Base-by-base conservation (phyloP, 2,113 vertebrate species). In the Halichoeres trimaculatus region DNA sequence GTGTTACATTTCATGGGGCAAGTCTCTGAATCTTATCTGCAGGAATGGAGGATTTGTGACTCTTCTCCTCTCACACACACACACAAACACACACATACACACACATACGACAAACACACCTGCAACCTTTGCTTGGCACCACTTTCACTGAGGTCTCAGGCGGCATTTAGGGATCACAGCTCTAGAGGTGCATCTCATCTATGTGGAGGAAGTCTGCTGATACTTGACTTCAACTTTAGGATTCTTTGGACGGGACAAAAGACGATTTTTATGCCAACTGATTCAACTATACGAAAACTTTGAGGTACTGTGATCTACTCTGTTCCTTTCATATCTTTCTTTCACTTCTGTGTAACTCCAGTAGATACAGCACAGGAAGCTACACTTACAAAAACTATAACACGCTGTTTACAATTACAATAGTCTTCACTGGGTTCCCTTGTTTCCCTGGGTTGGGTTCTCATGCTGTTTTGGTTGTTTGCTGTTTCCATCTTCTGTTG, bases 281-380 rank as follows among this genome's bases (percentile, higher is more conserved):
- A 48, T 38, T 54, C 38, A 51, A 34, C 53, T 47, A 17, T 12
- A 8, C 48, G 38, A 38, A 53, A 69, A 74, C 54, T 51, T 63
- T 22, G 47, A 86, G 86, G 84, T 88, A 88, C 11, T 24, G 67
- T 54, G 20, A 68, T 63, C 13, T 8, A 57, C 17, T 8, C 23
- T 13, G 53, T 30, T 68, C 1, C 19, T 69, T 57, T 55, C 0
- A 3, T 14, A 10, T 34, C 9, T 38, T 13, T 23, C 52, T 26
- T 36, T 55, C 0, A 36, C 23, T 62, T 30, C 14, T n/a, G 10
- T 56, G 16, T 9, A 6, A 36, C 35, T 36, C n/a, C n/a, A n/a
- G n/a, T n/a, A n/a, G n/a, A n/a, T n/a, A n/a, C n/a, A n/a, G 30
- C 6, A 30, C 6, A 30, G 6, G 30, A 6, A 30, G 30, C 30